phyloP scores from a whole-genome alignment of 1,140 invertebrate genomes.

The Schmidtea mediterranea region DNA sequence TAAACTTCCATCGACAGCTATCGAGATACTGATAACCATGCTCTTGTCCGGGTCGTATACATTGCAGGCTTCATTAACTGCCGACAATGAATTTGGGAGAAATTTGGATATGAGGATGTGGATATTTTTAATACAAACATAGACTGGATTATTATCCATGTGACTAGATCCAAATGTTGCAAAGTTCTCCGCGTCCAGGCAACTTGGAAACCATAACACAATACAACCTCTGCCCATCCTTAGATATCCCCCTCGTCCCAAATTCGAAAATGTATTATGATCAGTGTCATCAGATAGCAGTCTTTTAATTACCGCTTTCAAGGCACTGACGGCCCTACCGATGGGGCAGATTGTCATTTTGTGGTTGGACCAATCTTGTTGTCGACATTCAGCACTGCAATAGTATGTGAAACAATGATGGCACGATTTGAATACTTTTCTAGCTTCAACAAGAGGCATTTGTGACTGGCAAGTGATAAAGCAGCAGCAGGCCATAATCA shows the following conservation, averaged over 20 bases:
- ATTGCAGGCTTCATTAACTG: too few relatives aligned
- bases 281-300: slow-evolving; percentile 23
- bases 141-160: slow-evolving; percentile 43
- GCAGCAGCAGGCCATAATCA: too few relatives aligned
- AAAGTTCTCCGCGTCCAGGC: not conserved
- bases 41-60: too few relatives aligned
- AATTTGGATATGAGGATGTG: too few relatives aligned
- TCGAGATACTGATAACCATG: too few relatives aligned
- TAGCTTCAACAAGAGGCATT: slow-evolving; percentile 16
- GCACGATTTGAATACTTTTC: slow-evolving; percentile 47
- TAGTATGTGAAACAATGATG: slow-evolving; percentile 63
- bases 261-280: slow-evolving; percentile 10
- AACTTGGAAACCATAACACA: slow-evolving; percentile 4
- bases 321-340: slow-evolving; percentile 47
- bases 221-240: not conserved
- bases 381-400: slow-evolving; percentile 45
- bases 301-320: slow-evolving; percentile 53
- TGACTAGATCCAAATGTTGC: slow-evolving; percentile 35
- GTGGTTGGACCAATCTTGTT: slow-evolving; percentile 64
- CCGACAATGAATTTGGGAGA: too few relatives aligned
- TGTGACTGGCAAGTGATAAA: too few relatives aligned
- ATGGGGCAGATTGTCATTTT: slow-evolving; percentile 52
- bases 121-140: slow-evolving; percentile 32
- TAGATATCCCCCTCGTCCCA: slow-evolving; percentile 12
- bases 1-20: too few relatives aligned